Conservation (phyloP, 2,113 vertebrate genomes). For the Bubo bubo region DNA sequence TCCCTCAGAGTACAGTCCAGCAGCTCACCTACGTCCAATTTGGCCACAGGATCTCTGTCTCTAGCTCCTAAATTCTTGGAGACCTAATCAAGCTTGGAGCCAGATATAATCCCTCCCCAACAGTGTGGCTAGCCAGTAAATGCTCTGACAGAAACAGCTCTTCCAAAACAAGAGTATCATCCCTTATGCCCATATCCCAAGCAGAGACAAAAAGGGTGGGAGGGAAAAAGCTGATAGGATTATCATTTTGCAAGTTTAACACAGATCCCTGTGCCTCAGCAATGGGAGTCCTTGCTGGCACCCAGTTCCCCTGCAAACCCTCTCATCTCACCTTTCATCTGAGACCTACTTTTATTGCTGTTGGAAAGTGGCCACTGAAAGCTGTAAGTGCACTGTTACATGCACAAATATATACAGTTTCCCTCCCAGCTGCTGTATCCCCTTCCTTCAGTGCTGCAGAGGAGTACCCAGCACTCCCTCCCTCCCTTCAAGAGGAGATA, state of each 20-base stretch:
- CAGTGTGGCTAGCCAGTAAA: neutral
- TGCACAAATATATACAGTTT: neutral
- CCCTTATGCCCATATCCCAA: neutral
- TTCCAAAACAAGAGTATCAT: neutral
- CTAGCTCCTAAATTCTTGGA: neutral
- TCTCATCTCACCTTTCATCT: neutral
- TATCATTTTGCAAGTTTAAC: neutral
- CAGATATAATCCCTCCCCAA: neutral
- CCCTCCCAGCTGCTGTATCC: neutral
- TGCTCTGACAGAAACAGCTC: neutral
- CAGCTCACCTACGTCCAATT: neutral
- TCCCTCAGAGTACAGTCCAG: neutral
- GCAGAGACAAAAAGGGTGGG: neutral
- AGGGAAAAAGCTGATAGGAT: neutral
- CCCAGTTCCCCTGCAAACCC: neutral
- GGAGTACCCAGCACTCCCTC: fast-evolving
- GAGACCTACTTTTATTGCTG: neutral
- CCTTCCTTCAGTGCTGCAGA: neutral
- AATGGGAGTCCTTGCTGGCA: neutral
- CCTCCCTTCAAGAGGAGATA: neutral
- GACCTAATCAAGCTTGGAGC: neutral
- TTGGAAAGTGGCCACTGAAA: neutral
- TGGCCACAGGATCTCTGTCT: neutral
- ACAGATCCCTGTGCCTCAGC: neutral
- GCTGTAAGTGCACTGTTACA: neutral